Conservation (phyloP, 1,140 invertebrate genomes). For the Dreissena polymorpha region DNA sequence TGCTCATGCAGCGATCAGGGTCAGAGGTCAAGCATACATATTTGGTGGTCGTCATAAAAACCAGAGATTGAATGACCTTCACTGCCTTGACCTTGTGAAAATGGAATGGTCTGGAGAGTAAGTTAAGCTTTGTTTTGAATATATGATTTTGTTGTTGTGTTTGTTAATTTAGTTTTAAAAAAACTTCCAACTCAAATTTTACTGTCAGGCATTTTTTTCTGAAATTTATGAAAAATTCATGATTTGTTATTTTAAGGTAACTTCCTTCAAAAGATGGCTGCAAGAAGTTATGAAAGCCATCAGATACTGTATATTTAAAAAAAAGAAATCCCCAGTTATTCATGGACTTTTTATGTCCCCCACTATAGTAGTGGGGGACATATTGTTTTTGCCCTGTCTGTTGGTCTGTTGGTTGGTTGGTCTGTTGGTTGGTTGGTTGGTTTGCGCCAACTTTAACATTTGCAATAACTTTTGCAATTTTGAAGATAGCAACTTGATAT, state of each 20-base stretch:
- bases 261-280: not conserved
- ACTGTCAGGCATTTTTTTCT: not conserved
- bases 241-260: not conserved
- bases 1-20: constrained; percentile 78
- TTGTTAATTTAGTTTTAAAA: not conserved
- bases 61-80: constrained; percentile 80
- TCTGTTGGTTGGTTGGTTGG: no score
- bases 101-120: constrained; percentile 80
- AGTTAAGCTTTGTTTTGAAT: constrained; percentile 23
- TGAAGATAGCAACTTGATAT: no score
- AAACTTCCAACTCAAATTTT: not conserved
- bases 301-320: no score
- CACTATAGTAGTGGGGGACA: no score
- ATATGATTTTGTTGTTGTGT: not conserved
- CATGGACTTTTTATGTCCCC: no score
- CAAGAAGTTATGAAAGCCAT: not conserved
- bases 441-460: no score
- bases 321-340: no score
- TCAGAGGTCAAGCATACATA: constrained; percentile 76
- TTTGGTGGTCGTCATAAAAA: constrained; percentile 80
- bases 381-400: no score
- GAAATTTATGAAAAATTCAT: not conserved
- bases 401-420: no score
- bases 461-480: no score
- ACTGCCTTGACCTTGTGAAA: constrained; percentile 78